Conservation (phyloP, 2,113 vertebrate species). For the Elephas maximus region DNA sequence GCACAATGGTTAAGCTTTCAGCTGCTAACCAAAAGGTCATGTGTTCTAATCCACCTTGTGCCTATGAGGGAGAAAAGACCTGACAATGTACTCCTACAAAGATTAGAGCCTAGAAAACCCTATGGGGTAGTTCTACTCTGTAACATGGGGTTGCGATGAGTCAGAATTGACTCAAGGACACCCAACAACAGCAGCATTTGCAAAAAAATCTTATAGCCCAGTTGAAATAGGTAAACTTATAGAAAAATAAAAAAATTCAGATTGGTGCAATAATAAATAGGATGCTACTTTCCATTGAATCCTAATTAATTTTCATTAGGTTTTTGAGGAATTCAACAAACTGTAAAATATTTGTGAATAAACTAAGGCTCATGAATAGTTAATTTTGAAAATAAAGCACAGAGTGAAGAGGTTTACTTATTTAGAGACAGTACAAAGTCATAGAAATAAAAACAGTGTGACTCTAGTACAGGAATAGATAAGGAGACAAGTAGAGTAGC, state of each 20-base stretch:
- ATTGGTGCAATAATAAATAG: background rate
- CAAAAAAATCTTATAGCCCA: background rate
- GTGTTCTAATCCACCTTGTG: no score
- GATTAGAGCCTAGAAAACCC: no score
- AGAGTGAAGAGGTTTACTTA: background rate
- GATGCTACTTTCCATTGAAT: background rate
- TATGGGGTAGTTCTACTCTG: no score
- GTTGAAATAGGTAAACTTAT: background rate
- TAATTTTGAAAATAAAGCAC: conserved; percentile 18
- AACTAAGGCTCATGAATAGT: background rate
- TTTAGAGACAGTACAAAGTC: background rate
- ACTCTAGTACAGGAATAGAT: background rate
- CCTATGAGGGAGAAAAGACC: no score
- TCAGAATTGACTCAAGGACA: no score
- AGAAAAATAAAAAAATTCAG: background rate
- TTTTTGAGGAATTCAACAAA: background rate
- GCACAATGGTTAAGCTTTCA: no score
- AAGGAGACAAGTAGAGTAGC: background rate
- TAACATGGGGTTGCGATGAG: no score
- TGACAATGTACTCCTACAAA: no score
- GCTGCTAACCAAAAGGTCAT: no score
- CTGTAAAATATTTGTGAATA: background rate
- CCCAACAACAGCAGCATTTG: no score
- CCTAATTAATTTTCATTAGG: background rate
- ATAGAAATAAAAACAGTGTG: background rate